phyloP scores from a whole-genome alignment of 1,140 invertebrate genomes.

The Papilio xuthus region DNA sequence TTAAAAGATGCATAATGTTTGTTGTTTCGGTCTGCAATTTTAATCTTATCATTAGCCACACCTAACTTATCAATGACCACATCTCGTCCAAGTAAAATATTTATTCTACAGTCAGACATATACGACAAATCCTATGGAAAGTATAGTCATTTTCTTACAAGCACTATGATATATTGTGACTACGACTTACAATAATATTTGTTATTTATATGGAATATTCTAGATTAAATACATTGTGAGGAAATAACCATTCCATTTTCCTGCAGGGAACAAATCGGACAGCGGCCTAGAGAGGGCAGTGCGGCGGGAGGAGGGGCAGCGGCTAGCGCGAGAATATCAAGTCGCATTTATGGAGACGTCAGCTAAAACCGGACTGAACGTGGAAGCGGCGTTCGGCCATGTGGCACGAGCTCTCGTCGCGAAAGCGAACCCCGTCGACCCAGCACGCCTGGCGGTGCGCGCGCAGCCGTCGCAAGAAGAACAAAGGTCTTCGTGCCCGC shows the following conservation, averaged over 20 bases:
- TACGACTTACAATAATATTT: not conserved
- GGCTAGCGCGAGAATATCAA: constrained; percentile 90
- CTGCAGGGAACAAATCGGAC: constrained; percentile 92
- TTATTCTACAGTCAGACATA: not conserved
- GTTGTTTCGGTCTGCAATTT: not conserved
- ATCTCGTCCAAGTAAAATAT: not conserved
- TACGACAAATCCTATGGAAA: not conserved
- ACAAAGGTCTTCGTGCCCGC: constrained; percentile 72
- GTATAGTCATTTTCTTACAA: not conserved
- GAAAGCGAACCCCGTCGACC: constrained; percentile 73
- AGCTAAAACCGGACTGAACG: constrained; percentile 92
- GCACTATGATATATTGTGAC: not conserved
- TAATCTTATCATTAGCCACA: not conserved
- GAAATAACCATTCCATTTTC: constrained; percentile 35
- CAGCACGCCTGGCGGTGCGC: constrained; percentile 70
- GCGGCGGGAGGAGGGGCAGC: constrained; percentile 89
- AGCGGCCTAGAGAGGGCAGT: constrained; percentile 87
- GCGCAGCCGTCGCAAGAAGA: constrained; percentile 72
- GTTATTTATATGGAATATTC: constrained; percentile 5
- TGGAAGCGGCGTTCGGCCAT: constrained; percentile 90
- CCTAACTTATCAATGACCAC: not conserved
- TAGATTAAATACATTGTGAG: not conserved
- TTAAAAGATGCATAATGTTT: not conserved
- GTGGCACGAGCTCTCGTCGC: constrained; percentile 85
- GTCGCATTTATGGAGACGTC: constrained; percentile 94